Base-by-base conservation (phyloP, 2,888 invertebrate genomes). In the Protophormia terraenovae region DNA sequence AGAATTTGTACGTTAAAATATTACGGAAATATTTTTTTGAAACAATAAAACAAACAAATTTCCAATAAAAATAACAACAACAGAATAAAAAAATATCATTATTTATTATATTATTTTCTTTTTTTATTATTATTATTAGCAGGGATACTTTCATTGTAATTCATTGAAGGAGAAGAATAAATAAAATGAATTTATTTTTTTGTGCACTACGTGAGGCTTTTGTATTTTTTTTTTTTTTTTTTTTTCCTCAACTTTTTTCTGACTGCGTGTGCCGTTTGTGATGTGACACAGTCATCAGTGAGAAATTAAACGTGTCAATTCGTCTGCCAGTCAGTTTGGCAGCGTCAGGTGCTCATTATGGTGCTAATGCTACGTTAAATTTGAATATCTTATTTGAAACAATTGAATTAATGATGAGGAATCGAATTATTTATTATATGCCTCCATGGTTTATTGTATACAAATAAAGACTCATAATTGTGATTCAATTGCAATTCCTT, bases 1-100 rank as follows among this genome's bases (percentile, higher is more conserved):
- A 55, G n/a, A 69, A 64, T 79, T 58, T 72, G 72, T 72, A 84
- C 84, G 84, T 77, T 84, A n/a, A 84, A 84, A 77, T 55, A 84
- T 81, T 84, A 73, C 76, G 84, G 77, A 84, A 84, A 81, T 80
- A 80, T 62, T 73, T 53, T 71, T 66, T 45, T 71, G 58, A 67
- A 76, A 80, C 55, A 81, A 84, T 71, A 80, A 80, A 80, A 83
- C 50, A 76, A 79, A 78, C 22, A 29, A 50, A 69, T 32, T 82
- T 58, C 41, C 58, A 75, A 58, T 47, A 47, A 50, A 41, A 47
- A 62, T 22, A 27, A 19, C 27, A 35, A 67, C 2, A 41, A 67
- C 35, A 53, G 24, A 22, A 45, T 47, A 41, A 62, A 27, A 60
- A 58, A 32, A 71, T 45, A 45, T 72, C 29, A 12, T 71, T 50